Evolutionary conservation across 92 coral and sea anemone genomes (phyloP), one percentile per base, ranked within the genome.

Genomic region (Porites cylindrica): DNA sequence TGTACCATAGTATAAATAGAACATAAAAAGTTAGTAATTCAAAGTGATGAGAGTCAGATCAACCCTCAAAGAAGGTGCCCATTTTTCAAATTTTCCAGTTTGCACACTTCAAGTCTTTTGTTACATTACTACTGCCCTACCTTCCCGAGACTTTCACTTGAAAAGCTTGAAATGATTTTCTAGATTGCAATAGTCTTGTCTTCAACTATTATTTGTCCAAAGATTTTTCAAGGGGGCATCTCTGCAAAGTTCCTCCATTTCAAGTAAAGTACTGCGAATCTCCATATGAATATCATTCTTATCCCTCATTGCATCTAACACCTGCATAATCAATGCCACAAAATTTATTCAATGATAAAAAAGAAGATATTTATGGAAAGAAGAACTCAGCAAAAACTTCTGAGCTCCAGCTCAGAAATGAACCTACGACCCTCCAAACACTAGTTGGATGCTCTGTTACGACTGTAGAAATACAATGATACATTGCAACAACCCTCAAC

Each of bases 211-310:
- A 62, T 74, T 77, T 43, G 83, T 81, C 88, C 93, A 91, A 24
- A 91, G 91, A 19, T 72, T 43, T 82, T 66, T 77, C 29, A 90
- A n/a, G 20, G 88, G 87, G 16, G 63, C 16, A 59, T 87, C 51
- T 62, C 43, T 63, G 9, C 88, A 81, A 0, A 50, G 70, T 52
- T 90, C 77, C 19, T 81, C 84, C 62, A 79, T 61, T 29, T 81
- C 72, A 21, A 86, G 61, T 10, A 95, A 92, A 29, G 92, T 86
- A 5, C 86, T 80, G 78, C 88, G 85, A 53, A 97, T 95, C 73
- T 93, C 93, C 69, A 76, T 20, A 52, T 97, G 98, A 62, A 97
- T 78, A 20, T 93, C 94, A 20, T 95, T 95, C 58, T 88, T 80
- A 10, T 86, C 66, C 76, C 82, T 83, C 29, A 90, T 79, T 8